These are phyloP conservation scores for Hypanus sabinus DNA, from an alignment of 2,113 vertebrate genomes.

Conservation along the genomic window DNA sequence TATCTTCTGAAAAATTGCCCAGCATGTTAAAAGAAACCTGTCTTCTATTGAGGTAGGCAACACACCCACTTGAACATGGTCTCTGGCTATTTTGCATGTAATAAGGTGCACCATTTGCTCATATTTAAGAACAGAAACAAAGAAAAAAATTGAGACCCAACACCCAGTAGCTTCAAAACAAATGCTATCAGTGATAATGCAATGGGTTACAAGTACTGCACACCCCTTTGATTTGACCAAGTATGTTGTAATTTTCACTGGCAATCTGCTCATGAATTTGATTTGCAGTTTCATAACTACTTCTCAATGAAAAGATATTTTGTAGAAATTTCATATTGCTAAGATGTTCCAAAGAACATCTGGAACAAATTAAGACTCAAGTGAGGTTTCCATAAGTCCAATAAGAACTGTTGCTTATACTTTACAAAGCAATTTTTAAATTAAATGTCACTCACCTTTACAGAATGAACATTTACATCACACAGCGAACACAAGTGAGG, in stretches of 20 bases:
- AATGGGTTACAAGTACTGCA: constrained; percentile 35
- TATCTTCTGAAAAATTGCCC: not conserved
- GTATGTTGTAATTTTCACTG: constrained; percentile 1
- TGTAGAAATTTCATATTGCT: constrained; percentile 16
- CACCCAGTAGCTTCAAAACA: not conserved
- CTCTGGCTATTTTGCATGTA: not conserved
- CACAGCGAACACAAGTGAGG: constrained; percentile 79
- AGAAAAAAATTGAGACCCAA: constrained; percentile 3
- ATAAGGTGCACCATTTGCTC: not conserved
- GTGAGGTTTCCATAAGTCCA: constrained; percentile 25
- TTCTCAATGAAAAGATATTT: not conserved
- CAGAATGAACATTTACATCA: constrained; percentile 76
- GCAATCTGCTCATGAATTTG: constrained; percentile 29
- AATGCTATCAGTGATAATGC: not conserved
- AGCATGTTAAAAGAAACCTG: not conserved
- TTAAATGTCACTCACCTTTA: constrained; percentile 65
- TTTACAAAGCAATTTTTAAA: constrained; percentile 36
- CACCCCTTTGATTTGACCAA: constrained; percentile 35
- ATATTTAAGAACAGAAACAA: not conserved
- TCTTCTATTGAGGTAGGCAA: not conserved
- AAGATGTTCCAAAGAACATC: constrained; percentile 31
- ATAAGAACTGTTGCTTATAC: constrained; percentile 28
- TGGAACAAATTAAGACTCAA: constrained; percentile 37
- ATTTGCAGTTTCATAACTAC: constrained; percentile 12
- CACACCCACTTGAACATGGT: constrained; percentile 17